phyloP scores from a whole-genome alignment of 2,113 vertebrate species.

The Laticauda colubrina region DNA sequence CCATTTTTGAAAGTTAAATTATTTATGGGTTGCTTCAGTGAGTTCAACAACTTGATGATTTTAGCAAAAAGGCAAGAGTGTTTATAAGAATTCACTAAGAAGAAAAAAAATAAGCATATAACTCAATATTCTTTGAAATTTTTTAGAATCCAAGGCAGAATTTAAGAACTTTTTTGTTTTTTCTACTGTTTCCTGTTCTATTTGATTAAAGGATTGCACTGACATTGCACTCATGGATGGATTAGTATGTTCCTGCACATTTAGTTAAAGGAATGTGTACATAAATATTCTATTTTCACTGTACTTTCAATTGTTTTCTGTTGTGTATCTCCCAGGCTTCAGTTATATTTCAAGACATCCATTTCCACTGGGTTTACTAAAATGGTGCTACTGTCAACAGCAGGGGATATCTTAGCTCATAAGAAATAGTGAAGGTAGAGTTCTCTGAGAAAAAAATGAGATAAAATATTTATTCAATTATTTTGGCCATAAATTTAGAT shows the following conservation, averaged over 20 bases:
- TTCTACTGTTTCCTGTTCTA: neutral
- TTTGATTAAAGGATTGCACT: neutral
- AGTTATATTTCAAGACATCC: neutral
- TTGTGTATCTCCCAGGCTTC: neutral
- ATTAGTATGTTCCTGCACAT: neutral
- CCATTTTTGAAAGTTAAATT: constrained; percentile 34
- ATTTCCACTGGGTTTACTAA: neutral
- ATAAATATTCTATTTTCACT: neutral
- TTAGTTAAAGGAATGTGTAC: neutral
- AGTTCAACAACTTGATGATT: constrained; percentile 53
- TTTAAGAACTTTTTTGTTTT: neutral
- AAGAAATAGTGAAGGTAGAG: neutral
- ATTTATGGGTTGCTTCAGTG: constrained; percentile 49
- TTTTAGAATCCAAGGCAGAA: neutral
- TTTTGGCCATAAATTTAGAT: neutral
- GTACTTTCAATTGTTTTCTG: neutral
- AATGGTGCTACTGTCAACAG: neutral
- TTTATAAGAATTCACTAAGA: constrained; percentile 54
- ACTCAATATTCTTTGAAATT: neutral
- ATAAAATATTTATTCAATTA: neutral
- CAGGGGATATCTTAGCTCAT: neutral
- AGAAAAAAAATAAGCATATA: constrained; percentile 30
- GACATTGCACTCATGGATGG: neutral
- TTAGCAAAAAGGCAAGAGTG: constrained; percentile 44
- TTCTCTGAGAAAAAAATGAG: neutral